These are phyloP conservation scores for Anabas testudineus DNA, from an alignment of 2,797 vertebrate genomes.

Conservation along the genomic window DNA sequence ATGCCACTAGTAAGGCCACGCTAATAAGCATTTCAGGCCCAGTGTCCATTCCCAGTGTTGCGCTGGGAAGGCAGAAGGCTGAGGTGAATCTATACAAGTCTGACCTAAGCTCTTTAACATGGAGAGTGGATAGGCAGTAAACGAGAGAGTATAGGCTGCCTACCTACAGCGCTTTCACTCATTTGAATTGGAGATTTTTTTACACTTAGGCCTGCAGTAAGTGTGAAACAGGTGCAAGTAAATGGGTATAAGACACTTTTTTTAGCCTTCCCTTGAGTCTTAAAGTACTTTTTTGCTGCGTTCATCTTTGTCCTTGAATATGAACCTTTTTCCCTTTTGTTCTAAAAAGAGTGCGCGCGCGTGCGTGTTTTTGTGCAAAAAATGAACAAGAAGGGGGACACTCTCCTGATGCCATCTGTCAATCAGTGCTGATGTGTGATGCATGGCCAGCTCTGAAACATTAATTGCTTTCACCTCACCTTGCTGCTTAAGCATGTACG, in stretches of 20 bases:
- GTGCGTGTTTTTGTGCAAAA: background rate
- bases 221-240: slow-evolving; percentile 25
- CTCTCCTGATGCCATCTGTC: slow-evolving; percentile 72
- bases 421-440: slow-evolving; percentile 70
- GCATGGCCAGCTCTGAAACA: slow-evolving; percentile 61
- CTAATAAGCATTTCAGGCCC: slow-evolving; percentile 71
- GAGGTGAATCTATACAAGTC: slow-evolving; percentile 69
- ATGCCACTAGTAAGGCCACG: slow-evolving; percentile 64
- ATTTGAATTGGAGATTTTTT: slow-evolving; percentile 75
- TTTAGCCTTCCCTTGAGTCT: slow-evolving; percentile 26
- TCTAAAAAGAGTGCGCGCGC: background rate
- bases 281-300: slow-evolving; percentile 13
- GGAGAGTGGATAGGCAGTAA: slow-evolving; percentile 37
- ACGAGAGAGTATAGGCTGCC: slow-evolving; percentile 14
- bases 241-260: slow-evolving; percentile 25
- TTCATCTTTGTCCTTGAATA: slow-evolving; percentile 66
- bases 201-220: slow-evolving; percentile 14
- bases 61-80: slow-evolving; percentile 47
- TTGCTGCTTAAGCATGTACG: slow-evolving; percentile 30
- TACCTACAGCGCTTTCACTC: slow-evolving; percentile 27
- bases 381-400: slow-evolving; percentile 37
- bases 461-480: slow-evolving; percentile 77
- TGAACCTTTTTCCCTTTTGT: slow-evolving; percentile 22
- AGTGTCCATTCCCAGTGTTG: slow-evolving; percentile 42
- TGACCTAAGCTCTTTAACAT: slow-evolving; percentile 57